Base-by-base conservation (phyloP, 2,888 invertebrate genomes). In the Thera britannica region DNA sequence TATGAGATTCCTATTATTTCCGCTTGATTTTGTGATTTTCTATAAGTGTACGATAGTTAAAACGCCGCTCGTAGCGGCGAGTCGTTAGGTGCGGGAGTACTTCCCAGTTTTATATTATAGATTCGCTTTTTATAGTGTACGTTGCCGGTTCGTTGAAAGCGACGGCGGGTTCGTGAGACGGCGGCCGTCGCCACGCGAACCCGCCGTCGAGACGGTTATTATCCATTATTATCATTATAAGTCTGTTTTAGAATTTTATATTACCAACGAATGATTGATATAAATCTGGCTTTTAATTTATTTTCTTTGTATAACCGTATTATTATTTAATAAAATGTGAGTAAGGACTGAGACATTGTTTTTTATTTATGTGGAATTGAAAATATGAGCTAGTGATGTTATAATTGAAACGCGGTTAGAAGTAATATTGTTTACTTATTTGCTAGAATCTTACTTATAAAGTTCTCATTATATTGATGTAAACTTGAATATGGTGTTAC, bases 211-310 rank as follows among this genome's bases (percentile, higher is more conserved):
- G 73, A 73, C 81, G 83, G 84, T 88, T 86, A 86, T 88, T 89
- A 88, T 90, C 85, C 88, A 90, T 85, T 90, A 86, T 86, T 82
- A 86, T 82, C 78, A 89, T 85, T 88, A 87, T 86, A 90, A 91
- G 90, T 91, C 90, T 90, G 91, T 92, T 89, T 92, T 92, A 93
- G 92, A 93, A 90, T 93, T 93, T 93, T 93, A 93, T 93, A 93
- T 91, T 93, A 92, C 92, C 92, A 90, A 93, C 93, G 92, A 92
- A 92, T 87, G 87, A 91, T 89, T 89, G 89, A 92, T 86, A 90
- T 70, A 90, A 92, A 90, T 90, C 89, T 88, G 92, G 90, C 90
- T 92, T 92, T 90, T 92, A 92, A 90, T 92, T 93, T 92, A 91
- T 92, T 93, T 88, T 88, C 90, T 91, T 92, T 92, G 91, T 92